These are phyloP conservation scores for Acanthochromis polyacanthus DNA, from an alignment of 2,113 vertebrate genomes.

Conservation along the genomic window DNA sequence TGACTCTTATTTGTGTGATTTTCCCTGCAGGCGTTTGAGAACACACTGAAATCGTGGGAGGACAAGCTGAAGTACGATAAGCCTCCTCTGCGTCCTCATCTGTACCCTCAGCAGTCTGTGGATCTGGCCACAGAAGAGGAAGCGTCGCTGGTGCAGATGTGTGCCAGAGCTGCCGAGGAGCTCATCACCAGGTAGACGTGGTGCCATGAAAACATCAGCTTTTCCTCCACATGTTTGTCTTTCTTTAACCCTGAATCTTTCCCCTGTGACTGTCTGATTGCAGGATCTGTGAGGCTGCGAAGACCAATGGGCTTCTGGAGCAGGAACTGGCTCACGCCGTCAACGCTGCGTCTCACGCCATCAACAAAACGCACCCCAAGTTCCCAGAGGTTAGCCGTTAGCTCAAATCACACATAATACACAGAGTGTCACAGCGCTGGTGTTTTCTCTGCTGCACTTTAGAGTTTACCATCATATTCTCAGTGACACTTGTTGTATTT, in stretches of 20 bases:
- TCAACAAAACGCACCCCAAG: conserved; percentile 96
- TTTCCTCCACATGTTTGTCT: neutral
- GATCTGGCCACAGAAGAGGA: conserved; percentile 95
- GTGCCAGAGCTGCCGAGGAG: conserved; percentile 93
- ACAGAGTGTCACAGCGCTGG: too few species aligned
- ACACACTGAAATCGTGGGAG: conserved; percentile 98
- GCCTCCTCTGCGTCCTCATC: conserved; percentile 90
- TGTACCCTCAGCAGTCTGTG: conserved; percentile 92
- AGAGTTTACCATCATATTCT: too few species aligned
- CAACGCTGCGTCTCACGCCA: conserved; percentile 97
- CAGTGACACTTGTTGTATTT: too few species aligned
- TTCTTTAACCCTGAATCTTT: neutral
- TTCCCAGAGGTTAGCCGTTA: conserved; percentile 92
- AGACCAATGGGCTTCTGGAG: conserved; percentile 93
- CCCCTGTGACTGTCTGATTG: conserved; percentile 13
- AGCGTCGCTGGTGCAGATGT: conserved; percentile 90
- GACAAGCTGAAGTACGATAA: conserved; percentile 97
- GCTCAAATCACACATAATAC: neutral
- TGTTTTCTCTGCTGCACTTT: too few species aligned
- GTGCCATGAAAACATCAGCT: too few species aligned
- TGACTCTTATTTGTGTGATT: neutral
- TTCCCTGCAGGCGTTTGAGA: conserved; percentile 92
- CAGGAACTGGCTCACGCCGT: conserved; percentile 98
- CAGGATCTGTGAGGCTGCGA: conserved; percentile 98
- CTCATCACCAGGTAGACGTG: conserved; percentile 91